phyloP scores from a whole-genome alignment of 2,113 vertebrate species.

The Pardalotus punctatus region DNA sequence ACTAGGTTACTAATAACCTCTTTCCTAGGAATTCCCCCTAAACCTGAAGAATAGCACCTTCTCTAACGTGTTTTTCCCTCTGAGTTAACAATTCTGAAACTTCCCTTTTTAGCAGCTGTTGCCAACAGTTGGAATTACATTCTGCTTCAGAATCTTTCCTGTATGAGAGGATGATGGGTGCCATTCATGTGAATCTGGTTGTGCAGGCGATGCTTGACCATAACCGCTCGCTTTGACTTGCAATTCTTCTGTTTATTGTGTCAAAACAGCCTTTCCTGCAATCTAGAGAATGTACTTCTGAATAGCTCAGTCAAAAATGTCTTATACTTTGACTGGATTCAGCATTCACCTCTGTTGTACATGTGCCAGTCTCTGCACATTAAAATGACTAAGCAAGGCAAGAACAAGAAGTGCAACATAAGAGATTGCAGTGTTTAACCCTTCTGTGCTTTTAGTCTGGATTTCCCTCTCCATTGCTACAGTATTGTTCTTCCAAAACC shows the following conservation, averaged over 20 bases:
- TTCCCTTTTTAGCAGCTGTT: background rate
- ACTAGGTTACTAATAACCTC: background rate
- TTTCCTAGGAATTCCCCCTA: background rate
- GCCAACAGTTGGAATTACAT: background rate
- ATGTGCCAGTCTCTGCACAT: background rate
- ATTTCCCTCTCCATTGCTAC: background rate
- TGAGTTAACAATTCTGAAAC: constrained; percentile 5
- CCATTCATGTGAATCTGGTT: background rate
- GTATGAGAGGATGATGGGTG: background rate
- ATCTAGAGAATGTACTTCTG: background rate
- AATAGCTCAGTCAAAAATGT: background rate
- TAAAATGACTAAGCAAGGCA: background rate
- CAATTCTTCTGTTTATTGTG: background rate
- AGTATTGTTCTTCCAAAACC: background rate
- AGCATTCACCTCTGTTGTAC: background rate
- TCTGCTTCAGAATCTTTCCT: background rate
- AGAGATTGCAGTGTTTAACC: background rate
- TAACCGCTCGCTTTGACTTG: background rate
- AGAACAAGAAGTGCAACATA: background rate
- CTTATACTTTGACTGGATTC: background rate
- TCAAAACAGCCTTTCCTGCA: background rate
- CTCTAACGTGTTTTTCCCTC: background rate
- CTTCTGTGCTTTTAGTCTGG: background rate
- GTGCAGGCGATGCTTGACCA: background rate
- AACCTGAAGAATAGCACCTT: background rate